These are phyloP conservation scores for Engystomops pustulosus DNA, from an alignment of 2,113 vertebrate species.

Conservation along the genomic window DNA sequence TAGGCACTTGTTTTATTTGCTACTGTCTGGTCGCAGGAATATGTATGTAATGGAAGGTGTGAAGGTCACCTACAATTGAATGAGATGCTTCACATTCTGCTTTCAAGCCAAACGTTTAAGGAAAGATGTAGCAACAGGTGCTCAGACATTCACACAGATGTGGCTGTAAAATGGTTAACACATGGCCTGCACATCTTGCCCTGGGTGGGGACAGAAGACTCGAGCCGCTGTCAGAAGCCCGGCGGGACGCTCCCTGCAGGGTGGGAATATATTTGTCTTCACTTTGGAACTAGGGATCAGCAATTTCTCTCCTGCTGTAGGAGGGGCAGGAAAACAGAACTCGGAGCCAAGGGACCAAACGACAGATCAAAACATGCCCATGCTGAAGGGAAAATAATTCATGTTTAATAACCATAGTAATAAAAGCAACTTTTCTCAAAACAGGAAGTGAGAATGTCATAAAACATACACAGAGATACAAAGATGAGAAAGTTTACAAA, in stretches of 20 bases:
- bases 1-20: conserved; percentile 43
- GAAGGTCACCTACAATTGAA: conserved; percentile 6
- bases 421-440: conserved; percentile 51
- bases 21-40: background rate
- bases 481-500: conserved; percentile 39
- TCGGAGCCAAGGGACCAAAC: conserved; percentile 55
- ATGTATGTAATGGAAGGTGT: background rate
- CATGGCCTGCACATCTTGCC: conserved; percentile 29
- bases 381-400: conserved; percentile 58
- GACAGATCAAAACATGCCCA: conserved; percentile 54
- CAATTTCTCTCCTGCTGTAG: conserved; percentile 57
- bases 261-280: conserved; percentile 60
- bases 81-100: background rate
- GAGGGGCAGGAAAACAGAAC: conserved; percentile 58
- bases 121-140: background rate
- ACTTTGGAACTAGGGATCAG: conserved; percentile 56
- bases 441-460: conserved; percentile 45
- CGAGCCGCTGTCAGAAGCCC: conserved; percentile 46
- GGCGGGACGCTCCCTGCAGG: conserved; percentile 53
- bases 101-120: background rate
- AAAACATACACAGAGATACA: conserved; percentile 35
- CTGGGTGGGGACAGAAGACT: conserved; percentile 51
- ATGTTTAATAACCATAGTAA: conserved; percentile 59
- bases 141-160: background rate
- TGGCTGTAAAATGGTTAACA: conserved; percentile 24